Evolutionary conservation across 2,113 vertebrate species (phyloP), one percentile per base, ranked within the genome.

Genomic region (Noctilio leporinus): DNA sequence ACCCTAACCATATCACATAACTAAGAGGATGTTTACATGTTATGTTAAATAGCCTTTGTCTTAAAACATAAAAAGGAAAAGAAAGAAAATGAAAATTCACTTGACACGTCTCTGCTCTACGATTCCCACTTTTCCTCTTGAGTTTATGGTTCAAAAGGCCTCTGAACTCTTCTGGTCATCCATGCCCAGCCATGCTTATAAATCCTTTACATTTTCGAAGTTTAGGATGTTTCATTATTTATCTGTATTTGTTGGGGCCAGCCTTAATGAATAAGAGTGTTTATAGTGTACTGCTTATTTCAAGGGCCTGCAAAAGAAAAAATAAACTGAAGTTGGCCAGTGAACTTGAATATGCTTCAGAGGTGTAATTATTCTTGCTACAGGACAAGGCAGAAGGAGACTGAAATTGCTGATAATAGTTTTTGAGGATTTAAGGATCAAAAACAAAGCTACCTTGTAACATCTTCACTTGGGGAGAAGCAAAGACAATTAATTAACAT

Each of bases 181-280:
- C 24, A 11, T 53, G 49, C 33, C 55, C 49, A 89, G 45, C 11
- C 17, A 7, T 62, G 45, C 72, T 64, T 96, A 89, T 96, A 95
- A 96, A 94, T 88, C 53, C 30, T 55, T 92, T 87, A 88, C 80
- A 78, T 89, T 95, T 57, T 91, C 95, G 95, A 96, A 88, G 83
- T 85, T 89, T 88, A 81, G 38, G 49, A 64, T 92, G 65, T 70
- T 94, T 94, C 73, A 96, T 97, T 98, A 96, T 95, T 98, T 96
- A 95, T 97, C 86, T 97, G 33, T 92, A 73, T 94, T 97, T 94
- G 72, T 93, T 87, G 83, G n/a, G 87, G 67, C 89, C 94, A 88
- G 92, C 67, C 65, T 88, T 92, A 70, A 91, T 93, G 64, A 96
- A 69, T 24, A 83, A 77, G 73, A 24, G 72, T 76, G 4, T 77